phyloP scores from a whole-genome alignment of 2,113 vertebrate species.

The Nesogale talazaci region DNA sequence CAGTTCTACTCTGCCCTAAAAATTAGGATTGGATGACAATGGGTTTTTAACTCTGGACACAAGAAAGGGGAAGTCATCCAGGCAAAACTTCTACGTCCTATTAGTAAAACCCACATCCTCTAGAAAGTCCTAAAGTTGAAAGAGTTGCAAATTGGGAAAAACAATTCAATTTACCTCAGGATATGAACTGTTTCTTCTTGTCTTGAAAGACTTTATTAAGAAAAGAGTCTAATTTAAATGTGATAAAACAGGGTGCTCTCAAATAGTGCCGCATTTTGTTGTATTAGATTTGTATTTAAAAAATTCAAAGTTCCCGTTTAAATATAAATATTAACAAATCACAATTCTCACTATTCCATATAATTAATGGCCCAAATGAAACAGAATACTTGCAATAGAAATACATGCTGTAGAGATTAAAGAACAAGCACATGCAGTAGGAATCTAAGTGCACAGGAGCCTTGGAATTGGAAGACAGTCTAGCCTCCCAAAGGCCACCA shows the following conservation, averaged over 20 bases:
- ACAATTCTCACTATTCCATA: neutral
- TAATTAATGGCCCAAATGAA: neutral
- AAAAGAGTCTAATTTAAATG: neutral
- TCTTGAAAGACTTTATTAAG: neutral
- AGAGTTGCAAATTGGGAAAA: neutral
- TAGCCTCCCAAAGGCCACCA: neutral
- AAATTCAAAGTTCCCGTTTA: neutral
- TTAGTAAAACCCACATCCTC: neutral
- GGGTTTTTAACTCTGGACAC: neutral
- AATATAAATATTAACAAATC: neutral
- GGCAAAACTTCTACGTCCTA: neutral
- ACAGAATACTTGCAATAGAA: neutral
- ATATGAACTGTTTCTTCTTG: neutral
- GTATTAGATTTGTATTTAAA: neutral
- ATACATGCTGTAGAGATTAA: neutral
- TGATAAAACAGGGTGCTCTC: neutral
- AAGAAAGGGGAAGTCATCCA: neutral
- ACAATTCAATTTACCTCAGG: neutral
- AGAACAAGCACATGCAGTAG: neutral
- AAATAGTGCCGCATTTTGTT: neutral
- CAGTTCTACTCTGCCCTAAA: too few relatives aligned
- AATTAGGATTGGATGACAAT: too few relatives aligned
- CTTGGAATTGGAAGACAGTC: neutral
- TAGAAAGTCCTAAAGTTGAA: neutral
- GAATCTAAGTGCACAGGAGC: neutral